Percentiles rank a stretch among this genome's conserved stretches.
These are phyloP conservation scores for Pyrochroa serraticornis DNA, from an alignment of 2,888 invertebrate genomes.

Conservation along the genomic window DNA sequence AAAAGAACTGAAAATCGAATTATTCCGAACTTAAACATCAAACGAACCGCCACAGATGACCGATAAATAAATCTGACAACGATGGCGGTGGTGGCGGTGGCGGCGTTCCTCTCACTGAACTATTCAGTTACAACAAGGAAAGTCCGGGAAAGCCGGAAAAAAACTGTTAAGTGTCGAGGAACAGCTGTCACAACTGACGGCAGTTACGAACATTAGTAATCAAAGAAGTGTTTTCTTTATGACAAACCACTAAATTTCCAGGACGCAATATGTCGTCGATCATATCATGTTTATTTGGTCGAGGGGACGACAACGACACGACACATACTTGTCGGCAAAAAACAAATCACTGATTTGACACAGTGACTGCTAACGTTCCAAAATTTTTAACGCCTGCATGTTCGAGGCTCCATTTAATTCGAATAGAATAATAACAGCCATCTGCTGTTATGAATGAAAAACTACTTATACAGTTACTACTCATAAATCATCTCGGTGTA, in stretches of 20 bases:
- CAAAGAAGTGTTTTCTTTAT: conserved; percentile 6
- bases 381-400: too few relatives aligned
- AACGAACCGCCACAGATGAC: conserved; percentile 19
- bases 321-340: background rate
- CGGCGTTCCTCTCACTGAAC: background rate
- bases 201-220: conserved; percentile 18
- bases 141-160: conserved; percentile 4
- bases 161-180: conserved; percentile 2
- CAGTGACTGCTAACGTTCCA: too few relatives aligned
- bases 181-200: conserved; percentile 26
- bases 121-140: conserved; percentile 3
- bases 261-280: conserved; percentile 9
- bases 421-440: too few relatives aligned
- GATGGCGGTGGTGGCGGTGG: background rate
- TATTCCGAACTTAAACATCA: conserved; percentile 21
- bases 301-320: background rate
- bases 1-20: conserved; percentile 29
- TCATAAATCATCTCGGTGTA: too few relatives aligned
- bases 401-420: too few relatives aligned
- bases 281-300: conserved; percentile 10
- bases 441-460: too few relatives aligned
- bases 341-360: too few relatives aligned
- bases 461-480: too few relatives aligned
- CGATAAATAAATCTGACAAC: conserved; percentile 13
- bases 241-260: conserved; percentile 2